Evolutionary conservation across 2,113 vertebrate genomes (phyloP).

Genomic region (Puntigrus tetrazona): DNA sequence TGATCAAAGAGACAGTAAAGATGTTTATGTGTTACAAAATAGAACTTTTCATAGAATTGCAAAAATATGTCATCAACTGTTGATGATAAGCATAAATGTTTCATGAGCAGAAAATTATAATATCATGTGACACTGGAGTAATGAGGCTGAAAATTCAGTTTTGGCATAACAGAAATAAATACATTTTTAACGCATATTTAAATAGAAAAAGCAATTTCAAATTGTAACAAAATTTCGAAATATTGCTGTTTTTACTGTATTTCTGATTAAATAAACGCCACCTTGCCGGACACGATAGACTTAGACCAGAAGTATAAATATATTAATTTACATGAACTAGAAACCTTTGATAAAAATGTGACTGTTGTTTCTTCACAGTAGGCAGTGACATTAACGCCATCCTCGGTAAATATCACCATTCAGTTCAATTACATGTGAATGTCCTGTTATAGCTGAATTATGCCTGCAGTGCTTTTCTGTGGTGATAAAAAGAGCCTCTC

Average conservation of each 20-base stretch:
- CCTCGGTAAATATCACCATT: conserved; percentile 78
- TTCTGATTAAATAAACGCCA: neutral
- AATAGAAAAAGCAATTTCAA: neutral
- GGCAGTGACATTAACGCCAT: conserved; percentile 75
- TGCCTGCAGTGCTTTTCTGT: neutral
- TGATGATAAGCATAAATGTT: neutral
- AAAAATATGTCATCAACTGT: neutral
- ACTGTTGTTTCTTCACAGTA: conserved; percentile 68
- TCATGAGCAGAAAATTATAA: neutral
- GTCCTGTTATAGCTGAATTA: neutral
- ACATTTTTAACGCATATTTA: neutral
- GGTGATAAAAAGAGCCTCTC: neutral
- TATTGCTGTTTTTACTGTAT: neutral
- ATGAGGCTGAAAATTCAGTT: neutral
- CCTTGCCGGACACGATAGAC: neutral
- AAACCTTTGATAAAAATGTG: neutral
- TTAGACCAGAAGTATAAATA: neutral
- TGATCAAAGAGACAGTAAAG: neutral
- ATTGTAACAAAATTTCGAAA: neutral
- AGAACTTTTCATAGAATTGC: neutral
- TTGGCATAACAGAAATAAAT: neutral
- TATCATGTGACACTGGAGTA: neutral
- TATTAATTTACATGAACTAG: neutral
- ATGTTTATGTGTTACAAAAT: neutral
- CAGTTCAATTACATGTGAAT: neutral